phyloP scores from a whole-genome alignment of 2,797 vertebrate species.

The Macroramphosus scolopax region DNA sequence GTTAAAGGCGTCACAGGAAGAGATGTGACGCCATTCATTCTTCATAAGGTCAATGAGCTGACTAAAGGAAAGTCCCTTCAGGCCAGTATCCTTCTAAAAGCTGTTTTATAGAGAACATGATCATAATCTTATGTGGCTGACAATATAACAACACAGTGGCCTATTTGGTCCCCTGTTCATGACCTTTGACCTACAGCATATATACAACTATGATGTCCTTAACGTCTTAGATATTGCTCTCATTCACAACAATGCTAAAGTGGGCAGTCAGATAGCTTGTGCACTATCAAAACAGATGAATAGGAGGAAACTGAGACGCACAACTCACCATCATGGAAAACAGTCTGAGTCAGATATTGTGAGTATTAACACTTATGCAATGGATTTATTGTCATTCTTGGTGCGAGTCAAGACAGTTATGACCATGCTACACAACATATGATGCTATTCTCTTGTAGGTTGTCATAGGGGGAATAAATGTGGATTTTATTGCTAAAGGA shows the following conservation, averaged over 20 bases:
- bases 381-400: too few species aligned
- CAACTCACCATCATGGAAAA: slow-evolving; percentile 17
- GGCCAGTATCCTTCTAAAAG: slow-evolving; percentile 85
- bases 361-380: slow-evolving; percentile 39
- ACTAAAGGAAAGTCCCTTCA: slow-evolving; percentile 84
- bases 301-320: slow-evolving; percentile 12
- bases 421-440: background rate
- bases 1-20: slow-evolving; percentile 78
- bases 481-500: slow-evolving; percentile 89
- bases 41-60: slow-evolving; percentile 81
- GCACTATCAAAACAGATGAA: slow-evolving; percentile 72
- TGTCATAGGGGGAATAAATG: slow-evolving; percentile 88
- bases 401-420: slow-evolving; percentile 7
- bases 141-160: background rate
- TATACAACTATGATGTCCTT: slow-evolving; percentile 47
- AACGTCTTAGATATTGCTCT: slow-evolving; percentile 84
- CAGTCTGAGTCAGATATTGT: slow-evolving; percentile 60
- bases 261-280: slow-evolving; percentile 87
- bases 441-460: slow-evolving; percentile 73
- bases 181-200: background rate
- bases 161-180: background rate
- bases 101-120: slow-evolving; percentile 2
- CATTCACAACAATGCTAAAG: slow-evolving; percentile 87
- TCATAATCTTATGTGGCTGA: background rate
- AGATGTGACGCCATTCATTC: slow-evolving; percentile 87